Evolutionary conservation across 1,140 invertebrate genomes (phyloP), one percentile per base, ranked within the genome.

Genomic region (Drosophila mayri): DNA sequence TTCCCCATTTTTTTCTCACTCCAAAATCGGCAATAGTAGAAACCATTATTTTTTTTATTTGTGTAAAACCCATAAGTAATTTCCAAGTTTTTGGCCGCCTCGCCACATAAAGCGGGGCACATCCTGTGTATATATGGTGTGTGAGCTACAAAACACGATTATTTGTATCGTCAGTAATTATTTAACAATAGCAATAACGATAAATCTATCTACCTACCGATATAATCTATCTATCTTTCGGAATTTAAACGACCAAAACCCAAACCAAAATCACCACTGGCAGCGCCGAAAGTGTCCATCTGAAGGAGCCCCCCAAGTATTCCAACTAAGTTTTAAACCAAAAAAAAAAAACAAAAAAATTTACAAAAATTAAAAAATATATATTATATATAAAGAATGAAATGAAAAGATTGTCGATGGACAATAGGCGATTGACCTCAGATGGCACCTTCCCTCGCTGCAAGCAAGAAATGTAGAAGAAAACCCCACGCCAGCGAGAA

Each of bases 151-250:
- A 58, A 25, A 73, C 52, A 65, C 81, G 76, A 76, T 80, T 70
- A 57, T 62, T 66, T 72, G 75, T 50, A 71, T 79, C 76, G 71
- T 87, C 84, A 83, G 79, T 88, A 87, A 88, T 82, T 86, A 87
- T 83, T 88, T 84, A 76, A 80, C 77, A 64, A 81, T 83, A 83
- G 72, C 75, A 41, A 76, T 81, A 78, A 37, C 43, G 47, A 66
- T 78, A 55, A 55, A 55, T 55, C 52, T 38, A 55, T 55, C 52
- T 55, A 54, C 22, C 37, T 50, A 57, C 38, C 38, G 32, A 68
- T 50, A 14, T 20, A 32, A 67, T 32, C 52, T 11, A 43, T 22
- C 25, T 14, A 54, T 54, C 46, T 50, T 63, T 71, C 46, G 62
- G 58, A 75, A 80, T 70, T 76, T 75, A 79, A 72, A 66, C 30